These are phyloP conservation scores for Odontesthes bonariensis DNA, from an alignment of 2,113 vertebrate species.

Conservation along the genomic window DNA sequence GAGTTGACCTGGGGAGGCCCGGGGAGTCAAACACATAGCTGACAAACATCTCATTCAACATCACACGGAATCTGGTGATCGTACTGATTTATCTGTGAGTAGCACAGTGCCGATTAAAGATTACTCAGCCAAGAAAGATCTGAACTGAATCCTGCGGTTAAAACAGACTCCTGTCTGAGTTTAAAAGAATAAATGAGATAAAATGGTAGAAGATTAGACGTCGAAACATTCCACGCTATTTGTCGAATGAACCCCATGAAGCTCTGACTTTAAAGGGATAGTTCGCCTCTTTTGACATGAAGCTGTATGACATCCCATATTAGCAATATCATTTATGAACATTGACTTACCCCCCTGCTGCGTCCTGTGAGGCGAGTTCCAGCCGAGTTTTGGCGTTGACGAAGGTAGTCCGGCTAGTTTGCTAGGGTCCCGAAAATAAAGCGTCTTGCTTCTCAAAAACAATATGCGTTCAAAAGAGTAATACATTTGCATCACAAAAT, in stretches of 20 bases:
- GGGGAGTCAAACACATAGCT: slow-evolving; percentile 54
- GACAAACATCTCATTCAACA: slow-evolving; percentile 64
- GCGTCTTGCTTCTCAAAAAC: no score
- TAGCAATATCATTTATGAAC: no score
- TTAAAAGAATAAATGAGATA: slow-evolving; percentile 46
- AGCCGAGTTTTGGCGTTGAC: no score
- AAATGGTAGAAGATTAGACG: slow-evolving; percentile 47
- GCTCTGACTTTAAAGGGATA: slow-evolving; percentile 12
- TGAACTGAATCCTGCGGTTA: background rate
- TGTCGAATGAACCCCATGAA: slow-evolving; percentile 25
- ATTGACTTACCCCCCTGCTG: no score
- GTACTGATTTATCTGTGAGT: slow-evolving; percentile 5
- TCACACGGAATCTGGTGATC: slow-evolving; percentile 1
- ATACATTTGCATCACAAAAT: no score
- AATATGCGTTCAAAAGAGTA: no score
- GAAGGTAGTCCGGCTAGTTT: no score
- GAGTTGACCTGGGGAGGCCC: slow-evolving; percentile 67
- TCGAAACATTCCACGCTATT: slow-evolving; percentile 29
- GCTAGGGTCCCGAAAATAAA: no score
- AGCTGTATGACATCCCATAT: no score
- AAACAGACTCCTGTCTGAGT: background rate
- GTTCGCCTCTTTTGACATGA: no score
- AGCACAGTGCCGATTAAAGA: slow-evolving; percentile 17
- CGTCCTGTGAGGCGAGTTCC: no score
- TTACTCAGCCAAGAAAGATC: slow-evolving; percentile 12